Percentiles rank a stretch among this genome's conserved stretches.
Conservation (phyloP, 1,140 invertebrate species). For the Eufriesea mexicana region DNA sequence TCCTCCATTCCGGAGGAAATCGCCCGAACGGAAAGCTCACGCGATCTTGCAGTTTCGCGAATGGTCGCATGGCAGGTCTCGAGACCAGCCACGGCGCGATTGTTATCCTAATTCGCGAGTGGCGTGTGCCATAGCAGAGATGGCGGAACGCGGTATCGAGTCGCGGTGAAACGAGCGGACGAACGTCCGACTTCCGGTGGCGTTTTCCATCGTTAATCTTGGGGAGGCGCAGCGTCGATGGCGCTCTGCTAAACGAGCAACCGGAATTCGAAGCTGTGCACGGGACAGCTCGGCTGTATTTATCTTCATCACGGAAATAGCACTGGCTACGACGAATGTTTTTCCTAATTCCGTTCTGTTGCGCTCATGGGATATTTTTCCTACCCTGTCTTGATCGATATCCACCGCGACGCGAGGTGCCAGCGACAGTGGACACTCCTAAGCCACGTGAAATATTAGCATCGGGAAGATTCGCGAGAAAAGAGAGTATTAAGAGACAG, state of each 20-base stretch:
- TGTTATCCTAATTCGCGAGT: constrained; percentile 64
- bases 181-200: constrained; percentile 55
- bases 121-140: constrained; percentile 55
- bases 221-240: constrained; percentile 28
- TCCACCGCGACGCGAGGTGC: too few relatives aligned
- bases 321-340: constrained; percentile 32
- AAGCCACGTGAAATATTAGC: neutral
- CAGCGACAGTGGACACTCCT: neutral
- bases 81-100: constrained; percentile 32
- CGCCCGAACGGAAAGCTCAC: constrained; percentile 40
- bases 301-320: constrained; percentile 46
- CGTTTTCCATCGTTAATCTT: constrained; percentile 65
- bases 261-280: constrained; percentile 33
- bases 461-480: too few relatives aligned
- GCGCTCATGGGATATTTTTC: neutral
- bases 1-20: constrained; percentile 17
- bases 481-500: neutral
- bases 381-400: neutral
- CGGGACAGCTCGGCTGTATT: constrained; percentile 32
- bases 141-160: constrained; percentile 44
- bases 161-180: constrained; percentile 46
- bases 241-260: constrained; percentile 31
- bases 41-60: constrained; percentile 58
- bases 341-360: constrained; percentile 17
- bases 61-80: neutral